Evolutionary conservation across 2,797 vertebrate genomes (phyloP), one percentile per base, ranked within the genome.

Genomic region (Choloepus didactylus): DNA sequence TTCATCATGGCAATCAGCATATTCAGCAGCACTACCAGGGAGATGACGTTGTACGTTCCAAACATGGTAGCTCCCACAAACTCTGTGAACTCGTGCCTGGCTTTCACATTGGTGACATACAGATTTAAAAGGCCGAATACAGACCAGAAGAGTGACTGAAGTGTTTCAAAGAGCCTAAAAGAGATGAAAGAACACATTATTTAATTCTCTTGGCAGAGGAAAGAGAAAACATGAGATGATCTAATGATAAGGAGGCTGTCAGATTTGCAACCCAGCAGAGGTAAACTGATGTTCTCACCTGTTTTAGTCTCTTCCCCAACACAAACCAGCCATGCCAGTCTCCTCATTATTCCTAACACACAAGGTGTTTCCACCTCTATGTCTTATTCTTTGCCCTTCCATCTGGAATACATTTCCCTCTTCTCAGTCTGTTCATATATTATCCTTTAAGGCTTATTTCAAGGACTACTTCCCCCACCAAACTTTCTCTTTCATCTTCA

Each of bases 1-100:
- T 99, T 99, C 99, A 99, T 99, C 99, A 99, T 99, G 98, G 99
- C 99, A 66, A 99, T 99, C 87, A 99, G 99, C 99, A 99, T 99
- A 98, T 99, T 99, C 96, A 99, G 99, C 95, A 99, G 98, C 80
- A 99, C 99, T 80, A 99, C 99, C 89, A 99, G 98, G 2, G 99
- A 99, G 98, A 99, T 99, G 97, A 99, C 98, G 0, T 99, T 99
- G 98, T 99, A 99, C 1, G 99, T 99, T 81, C 99, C 99, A 16
- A 99, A 99, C 99, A 99, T 99, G 4, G 99, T 99, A 44, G 99
- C 99, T 56, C 99, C 99, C 7, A 99, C 99, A 76, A 99, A 99
- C 95, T 99, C 99, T 0, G 99, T 99, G 98, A 99, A 99, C 98
- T 99, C 99, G 0, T 99, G 99, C 4, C 99, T 99, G 51, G 99